Base-by-base conservation (phyloP, 2,888 invertebrate genomes). In the Panopea generosa region DNA sequence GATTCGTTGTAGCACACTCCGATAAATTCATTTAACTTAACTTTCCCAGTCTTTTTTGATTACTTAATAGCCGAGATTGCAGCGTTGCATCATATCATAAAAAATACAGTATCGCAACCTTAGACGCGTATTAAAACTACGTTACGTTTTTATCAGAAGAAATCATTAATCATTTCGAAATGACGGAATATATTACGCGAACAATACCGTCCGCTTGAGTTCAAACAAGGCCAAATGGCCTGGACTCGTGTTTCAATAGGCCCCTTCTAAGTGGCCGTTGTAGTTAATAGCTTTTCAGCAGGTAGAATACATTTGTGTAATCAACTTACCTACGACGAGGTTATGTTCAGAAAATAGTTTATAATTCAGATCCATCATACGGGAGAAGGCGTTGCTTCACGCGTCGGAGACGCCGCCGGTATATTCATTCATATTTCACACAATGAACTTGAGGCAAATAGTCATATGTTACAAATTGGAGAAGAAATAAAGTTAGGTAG, bases 261-360 rank as follows among this genome's bases (percentile, higher is more conserved):
- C 60, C 60, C 60, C 60, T 60, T 60, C 60, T 9, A 60, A 60
- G 60, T 27, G 26, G 29, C 45, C 60, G 16, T 18, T 60, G 49
- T 45, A 18, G 26, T 59, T 59, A 60, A 60, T 49, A 47, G 24
- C 20, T 47, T 33, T 27, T 29, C 60, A 26, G 47, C 60, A 27
- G 60, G 33, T 60, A 60, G 20, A 50, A 50, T 24, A 50, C 24
- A 20, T 14, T 50, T 20, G 2, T n/a, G 22, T 50, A 50, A 50
- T 50, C 18, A 50, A 50, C 20, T 18, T 50, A 50, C 11, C 50
- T 9, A 4, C 11, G 50, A 20, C 24, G 50, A 20, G n/a, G 24
- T 22, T 22, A 24, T 50, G 22, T 3, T 20, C 18, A 50, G n/a
- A n/a, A 50, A 22, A 50, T 20, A 20, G 3, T 9, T 24, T 50